Evolutionary conservation across 2,888 invertebrate genomes (phyloP), one percentile per base, ranked within the genome.

Genomic region (Tuta absoluta): DNA sequence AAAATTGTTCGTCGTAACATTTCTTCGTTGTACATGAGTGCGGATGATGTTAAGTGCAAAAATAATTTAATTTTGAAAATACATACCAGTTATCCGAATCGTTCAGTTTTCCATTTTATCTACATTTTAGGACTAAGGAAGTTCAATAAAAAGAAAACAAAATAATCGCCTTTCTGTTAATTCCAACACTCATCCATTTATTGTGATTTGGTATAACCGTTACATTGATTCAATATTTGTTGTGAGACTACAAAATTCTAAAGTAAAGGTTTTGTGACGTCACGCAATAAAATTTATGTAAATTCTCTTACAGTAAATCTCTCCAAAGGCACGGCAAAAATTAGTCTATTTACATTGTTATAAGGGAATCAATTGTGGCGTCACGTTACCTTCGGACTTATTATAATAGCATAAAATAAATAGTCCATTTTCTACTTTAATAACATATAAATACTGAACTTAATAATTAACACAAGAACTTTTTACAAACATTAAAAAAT

Each of bases 121-220:
- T 69, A 79, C 75, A 76, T 77, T 78, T 67, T 68, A 79, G 83
- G 85, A 76, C 72, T 75, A 72, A 79, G 81, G 85, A 79, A 77
- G 75, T 77, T 80, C 75, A 76, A 80, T 77, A 75, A 80, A 81
- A 86, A 84, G 81, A 85, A 87, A 87, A 88, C 83, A 83, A 86
- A 87, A 84, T 28, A 17, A 33, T 90, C 84, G 84, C 83, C 85
- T 87, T 84, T 89, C 89, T 87, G 90, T 92, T 92, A 92, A 91
- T 91, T 92, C 87, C 91, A 90, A 91, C 92, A 92, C 91, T 92
- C 89, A 90, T 92, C 89, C 86, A 91, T 92, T 92, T 87, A 92
- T 92, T 91, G 85, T 84, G 84, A 85, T 89, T 88, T 87, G 85
- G 86, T 88, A 84, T 86, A 76, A 77, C 79, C 78, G 78, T 85